phyloP scores from a whole-genome alignment of 2,113 vertebrate species.

The Anolis sagrei region DNA sequence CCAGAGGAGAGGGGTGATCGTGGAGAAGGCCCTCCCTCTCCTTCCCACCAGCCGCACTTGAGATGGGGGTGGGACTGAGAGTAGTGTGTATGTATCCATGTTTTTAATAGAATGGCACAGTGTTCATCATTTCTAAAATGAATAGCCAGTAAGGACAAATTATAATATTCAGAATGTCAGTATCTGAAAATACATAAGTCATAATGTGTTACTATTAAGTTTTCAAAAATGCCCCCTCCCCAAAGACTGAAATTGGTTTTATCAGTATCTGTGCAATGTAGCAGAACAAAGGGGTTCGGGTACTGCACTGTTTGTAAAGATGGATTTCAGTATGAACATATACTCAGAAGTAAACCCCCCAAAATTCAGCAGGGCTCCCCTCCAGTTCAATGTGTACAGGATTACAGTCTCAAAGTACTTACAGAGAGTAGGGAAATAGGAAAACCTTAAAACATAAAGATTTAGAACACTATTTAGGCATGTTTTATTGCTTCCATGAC shows the following conservation, averaged over 20 bases:
- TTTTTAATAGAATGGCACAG: constrained; percentile 50
- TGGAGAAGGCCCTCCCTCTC: too few species aligned
- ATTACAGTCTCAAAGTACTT: neutral
- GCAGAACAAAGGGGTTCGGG: rapidly evolving
- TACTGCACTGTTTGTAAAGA: neutral
- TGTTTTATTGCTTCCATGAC: too few species aligned
- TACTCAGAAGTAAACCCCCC: neutral
- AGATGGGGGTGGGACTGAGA: too few species aligned
- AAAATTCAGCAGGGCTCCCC: neutral
- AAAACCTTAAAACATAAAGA: neutral
- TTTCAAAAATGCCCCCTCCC: constrained; percentile 27
- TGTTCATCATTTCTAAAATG: constrained; percentile 41
- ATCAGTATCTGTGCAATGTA: neutral
- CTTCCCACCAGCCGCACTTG: too few species aligned
- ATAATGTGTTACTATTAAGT: neutral
- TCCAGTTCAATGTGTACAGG: neutral
- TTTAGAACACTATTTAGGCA: neutral
- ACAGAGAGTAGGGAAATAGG: neutral
- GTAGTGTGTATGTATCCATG: constrained; percentile 37
- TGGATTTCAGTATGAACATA: neutral
- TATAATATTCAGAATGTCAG: constrained; percentile 24
- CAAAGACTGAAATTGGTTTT: neutral
- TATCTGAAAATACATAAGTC: constrained; percentile 14
- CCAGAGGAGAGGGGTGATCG: too few species aligned
- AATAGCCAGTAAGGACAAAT: constrained; percentile 45